Conservation (phyloP, 1,140 invertebrate genomes). For the Drosophila rufa region DNA sequence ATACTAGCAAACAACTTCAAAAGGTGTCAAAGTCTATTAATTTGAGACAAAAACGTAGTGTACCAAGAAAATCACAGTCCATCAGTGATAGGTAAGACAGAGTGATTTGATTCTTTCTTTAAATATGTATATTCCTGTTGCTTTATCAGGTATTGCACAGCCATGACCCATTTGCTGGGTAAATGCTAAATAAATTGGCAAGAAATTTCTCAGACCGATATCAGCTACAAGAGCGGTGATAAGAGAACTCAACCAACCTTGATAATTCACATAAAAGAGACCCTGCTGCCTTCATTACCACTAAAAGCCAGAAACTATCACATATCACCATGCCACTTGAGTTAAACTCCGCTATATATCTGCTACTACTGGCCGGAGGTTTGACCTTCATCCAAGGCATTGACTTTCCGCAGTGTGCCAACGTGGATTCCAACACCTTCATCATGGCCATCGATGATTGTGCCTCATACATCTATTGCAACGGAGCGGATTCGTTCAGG, state of each 20-base stretch:
- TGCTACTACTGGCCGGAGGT: constrained; percentile 34
- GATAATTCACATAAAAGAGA: constrained; percentile 55
- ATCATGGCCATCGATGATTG: constrained; percentile 65
- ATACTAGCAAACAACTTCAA: no score
- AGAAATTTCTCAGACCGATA: constrained; percentile 33
- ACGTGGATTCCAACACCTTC: constrained; percentile 56
- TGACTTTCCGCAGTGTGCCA: constrained; percentile 55
- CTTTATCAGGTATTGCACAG: constrained; percentile 22
- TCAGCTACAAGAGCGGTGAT: constrained; percentile 37
- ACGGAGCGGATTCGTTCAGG: constrained; percentile 65
- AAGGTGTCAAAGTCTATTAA: neutral
- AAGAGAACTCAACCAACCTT: constrained; percentile 35
- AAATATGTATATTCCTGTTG: neutral
- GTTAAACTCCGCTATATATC: constrained; percentile 7
- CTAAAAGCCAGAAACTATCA: constrained; percentile 8
- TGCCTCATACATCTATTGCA: constrained; percentile 70
- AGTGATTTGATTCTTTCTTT: neutral
- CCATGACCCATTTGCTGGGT: constrained; percentile 59
- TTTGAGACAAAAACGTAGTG: neutral
- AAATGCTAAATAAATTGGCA: constrained; percentile 45
- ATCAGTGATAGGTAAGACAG: neutral
- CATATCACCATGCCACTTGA: constrained; percentile 28
- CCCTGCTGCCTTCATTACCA: neutral
- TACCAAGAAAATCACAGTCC: neutral
- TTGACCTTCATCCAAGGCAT: constrained; percentile 1